These are phyloP conservation scores for Epinephelus moara DNA, from an alignment of 2,113 vertebrate genomes.

Conservation along the genomic window DNA sequence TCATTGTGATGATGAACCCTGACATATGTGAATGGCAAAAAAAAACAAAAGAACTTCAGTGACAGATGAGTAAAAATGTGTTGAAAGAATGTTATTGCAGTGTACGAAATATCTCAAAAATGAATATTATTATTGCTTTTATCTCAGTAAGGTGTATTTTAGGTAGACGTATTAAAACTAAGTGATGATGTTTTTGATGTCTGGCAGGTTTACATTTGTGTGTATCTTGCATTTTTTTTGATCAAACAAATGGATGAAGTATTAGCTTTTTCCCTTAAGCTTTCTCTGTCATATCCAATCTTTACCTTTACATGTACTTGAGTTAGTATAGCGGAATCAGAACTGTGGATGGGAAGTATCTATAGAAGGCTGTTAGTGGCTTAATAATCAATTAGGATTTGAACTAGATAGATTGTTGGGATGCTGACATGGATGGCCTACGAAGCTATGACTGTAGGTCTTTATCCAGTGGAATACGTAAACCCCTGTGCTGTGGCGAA, in stretches of 20 bases:
- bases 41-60: slow-evolving; percentile 69
- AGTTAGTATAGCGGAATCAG: slow-evolving; percentile 70
- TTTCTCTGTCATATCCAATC: slow-evolving; percentile 73
- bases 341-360: slow-evolving; percentile 68
- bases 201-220: slow-evolving; percentile 85
- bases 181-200: slow-evolving; percentile 82
- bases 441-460: slow-evolving; percentile 39
- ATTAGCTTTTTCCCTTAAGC: slow-evolving; percentile 83
- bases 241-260: slow-evolving; percentile 85
- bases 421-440: slow-evolving; percentile 58
- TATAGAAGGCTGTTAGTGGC: slow-evolving; percentile 74
- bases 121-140: slow-evolving; percentile 85
- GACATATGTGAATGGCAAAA: slow-evolving; percentile 88
- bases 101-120: slow-evolving; percentile 88
- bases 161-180: slow-evolving; percentile 83
- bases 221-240: slow-evolving; percentile 81
- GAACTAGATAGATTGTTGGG: slow-evolving; percentile 62
- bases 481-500: slow-evolving; percentile 1
- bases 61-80: slow-evolving; percentile 73
- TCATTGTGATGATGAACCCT: slow-evolving; percentile 83
- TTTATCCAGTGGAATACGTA: slow-evolving; percentile 14
- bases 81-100: slow-evolving; percentile 86
- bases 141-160: slow-evolving; percentile 86
- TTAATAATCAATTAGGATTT: slow-evolving; percentile 71
- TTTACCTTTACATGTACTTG: slow-evolving; percentile 72